A percentile compares a stretch with the other conserved stretches of the same genome.
Conservation (phyloP, 2,888 invertebrate genomes). For the Polietes domitor region DNA sequence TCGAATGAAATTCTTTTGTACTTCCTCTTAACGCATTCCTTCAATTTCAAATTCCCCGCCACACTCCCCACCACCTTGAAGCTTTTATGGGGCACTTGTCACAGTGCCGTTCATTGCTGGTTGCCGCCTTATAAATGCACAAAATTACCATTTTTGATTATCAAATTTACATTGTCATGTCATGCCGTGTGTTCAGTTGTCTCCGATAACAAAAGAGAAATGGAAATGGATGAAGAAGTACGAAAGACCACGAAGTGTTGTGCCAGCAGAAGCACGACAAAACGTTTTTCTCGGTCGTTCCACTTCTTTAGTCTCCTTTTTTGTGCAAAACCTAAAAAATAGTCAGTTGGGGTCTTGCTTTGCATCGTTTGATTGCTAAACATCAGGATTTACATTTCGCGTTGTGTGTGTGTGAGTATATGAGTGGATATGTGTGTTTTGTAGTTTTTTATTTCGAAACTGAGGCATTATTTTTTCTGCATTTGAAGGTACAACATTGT, state of each 20-base stretch:
- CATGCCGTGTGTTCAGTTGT: not conserved
- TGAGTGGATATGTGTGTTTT: not conserved
- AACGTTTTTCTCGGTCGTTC: slow-evolving; percentile 3
- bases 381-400: slow-evolving; percentile 13
- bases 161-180: slow-evolving; percentile 43
- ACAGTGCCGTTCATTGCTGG: slow-evolving; percentile 7
- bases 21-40: not conserved
- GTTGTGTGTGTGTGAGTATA: not conserved
- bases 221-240: not conserved
- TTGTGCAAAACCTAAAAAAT: not conserved
- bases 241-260: not conserved
- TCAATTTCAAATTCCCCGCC: not conserved
- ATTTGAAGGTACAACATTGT: not conserved
- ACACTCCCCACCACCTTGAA: not conserved
- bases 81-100: slow-evolving; percentile 22
- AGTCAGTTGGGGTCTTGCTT: not conserved
- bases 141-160: slow-evolving; percentile 54
- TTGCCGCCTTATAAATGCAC: slow-evolving; percentile 17
- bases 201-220: not conserved
- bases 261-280: not conserved
- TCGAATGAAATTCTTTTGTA: slow-evolving; percentile 5
- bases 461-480: not conserved
- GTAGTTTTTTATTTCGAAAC: not conserved
- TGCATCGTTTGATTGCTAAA: slow-evolving; percentile 5
- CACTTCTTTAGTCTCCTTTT: not conserved